These are phyloP conservation scores for Ormyrus nitidulus DNA, from an alignment of 2,888 invertebrate species.

Conservation along the genomic window DNA sequence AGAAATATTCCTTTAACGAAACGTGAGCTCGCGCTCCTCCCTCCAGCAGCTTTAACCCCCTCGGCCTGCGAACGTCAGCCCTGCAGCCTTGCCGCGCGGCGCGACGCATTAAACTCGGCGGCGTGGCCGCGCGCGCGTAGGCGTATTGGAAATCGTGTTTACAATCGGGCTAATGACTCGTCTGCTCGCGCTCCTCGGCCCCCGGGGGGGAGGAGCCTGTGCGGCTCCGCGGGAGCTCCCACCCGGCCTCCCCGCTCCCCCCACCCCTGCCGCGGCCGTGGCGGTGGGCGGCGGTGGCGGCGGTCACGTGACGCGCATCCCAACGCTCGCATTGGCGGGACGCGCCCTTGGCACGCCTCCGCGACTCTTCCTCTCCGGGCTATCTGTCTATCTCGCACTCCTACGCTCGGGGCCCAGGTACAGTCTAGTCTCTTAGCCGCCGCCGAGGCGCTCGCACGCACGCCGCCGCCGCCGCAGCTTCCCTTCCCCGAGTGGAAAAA, in stretches of 20 bases:
- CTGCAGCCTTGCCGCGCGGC: too few relatives aligned
- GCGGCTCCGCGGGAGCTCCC: background rate
- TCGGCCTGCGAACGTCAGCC: too few relatives aligned
- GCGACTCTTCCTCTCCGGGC: background rate
- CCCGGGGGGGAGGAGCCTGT: conserved; percentile 55
- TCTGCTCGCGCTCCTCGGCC: conserved; percentile 4
- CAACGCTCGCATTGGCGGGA: conserved; percentile 46
- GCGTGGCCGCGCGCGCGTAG: conserved; percentile 31
- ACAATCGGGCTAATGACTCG: conserved; percentile 53
- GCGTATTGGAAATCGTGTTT: conserved; percentile 56
- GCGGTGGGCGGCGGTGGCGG: conserved; percentile 42
- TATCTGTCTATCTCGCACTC: conserved; percentile 5
- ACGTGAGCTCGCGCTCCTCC: too few relatives aligned
- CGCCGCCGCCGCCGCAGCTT: background rate
- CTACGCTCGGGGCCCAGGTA: conserved; percentile 25
- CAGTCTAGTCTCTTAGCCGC: conserved; percentile 45
- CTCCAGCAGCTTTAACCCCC: too few relatives aligned
- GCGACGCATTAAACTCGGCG: background rate
- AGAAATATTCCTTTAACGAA: too few relatives aligned
- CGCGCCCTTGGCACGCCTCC: conserved; percentile 48
- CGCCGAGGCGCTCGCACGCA: conserved; percentile 15
- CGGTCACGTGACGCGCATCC: conserved; percentile 56
- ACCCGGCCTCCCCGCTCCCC: background rate
- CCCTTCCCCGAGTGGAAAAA: background rate
- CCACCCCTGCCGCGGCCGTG: conserved; percentile 12